Conservation (phyloP, 2,888 invertebrate species). For the Drosophila anceps region DNA sequence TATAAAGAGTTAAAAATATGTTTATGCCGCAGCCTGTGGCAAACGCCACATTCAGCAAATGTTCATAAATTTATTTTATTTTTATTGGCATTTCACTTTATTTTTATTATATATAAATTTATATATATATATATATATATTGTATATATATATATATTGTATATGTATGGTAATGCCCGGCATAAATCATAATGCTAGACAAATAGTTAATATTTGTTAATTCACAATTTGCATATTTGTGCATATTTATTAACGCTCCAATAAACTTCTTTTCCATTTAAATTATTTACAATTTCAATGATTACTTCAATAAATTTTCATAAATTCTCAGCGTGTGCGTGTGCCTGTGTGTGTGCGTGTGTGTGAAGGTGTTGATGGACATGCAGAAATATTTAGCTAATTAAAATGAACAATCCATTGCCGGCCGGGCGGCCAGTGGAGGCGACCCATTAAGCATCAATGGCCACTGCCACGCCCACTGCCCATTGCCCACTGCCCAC, state of each 20-base stretch:
- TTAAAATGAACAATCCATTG: slow-evolving; percentile 54
- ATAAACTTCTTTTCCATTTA: slow-evolving; percentile 18
- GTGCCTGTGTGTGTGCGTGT: no score
- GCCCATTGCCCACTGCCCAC: neutral
- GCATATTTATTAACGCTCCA: slow-evolving; percentile 45
- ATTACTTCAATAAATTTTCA: slow-evolving; percentile 29
- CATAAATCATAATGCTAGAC: slow-evolving; percentile 63
- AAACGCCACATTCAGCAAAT: slow-evolving; percentile 25
- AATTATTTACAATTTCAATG: slow-evolving; percentile 37
- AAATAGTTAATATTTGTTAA: slow-evolving; percentile 68
- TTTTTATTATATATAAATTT: slow-evolving; percentile 8
- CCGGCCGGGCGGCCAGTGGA: slow-evolving; percentile 10
- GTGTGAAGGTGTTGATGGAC: slow-evolving; percentile 26
- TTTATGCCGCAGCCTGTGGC: slow-evolving; percentile 2
- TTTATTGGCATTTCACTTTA: slow-evolving; percentile 21
- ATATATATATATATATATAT: neutral
- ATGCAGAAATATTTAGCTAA: slow-evolving; percentile 42
- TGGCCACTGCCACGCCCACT: neutral
- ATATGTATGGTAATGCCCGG: slow-evolving; percentile 8
- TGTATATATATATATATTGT: neutral
- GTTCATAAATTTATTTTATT: slow-evolving; percentile 38
- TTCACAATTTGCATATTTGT: slow-evolving; percentile 69
- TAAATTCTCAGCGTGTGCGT: slow-evolving; percentile 17
- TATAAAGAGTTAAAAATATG: slow-evolving; percentile 66
- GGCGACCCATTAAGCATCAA: slow-evolving; percentile 13